Evolutionary conservation across 2,113 vertebrate genomes (phyloP).

Genomic region (Isichthys henryi): DNA sequence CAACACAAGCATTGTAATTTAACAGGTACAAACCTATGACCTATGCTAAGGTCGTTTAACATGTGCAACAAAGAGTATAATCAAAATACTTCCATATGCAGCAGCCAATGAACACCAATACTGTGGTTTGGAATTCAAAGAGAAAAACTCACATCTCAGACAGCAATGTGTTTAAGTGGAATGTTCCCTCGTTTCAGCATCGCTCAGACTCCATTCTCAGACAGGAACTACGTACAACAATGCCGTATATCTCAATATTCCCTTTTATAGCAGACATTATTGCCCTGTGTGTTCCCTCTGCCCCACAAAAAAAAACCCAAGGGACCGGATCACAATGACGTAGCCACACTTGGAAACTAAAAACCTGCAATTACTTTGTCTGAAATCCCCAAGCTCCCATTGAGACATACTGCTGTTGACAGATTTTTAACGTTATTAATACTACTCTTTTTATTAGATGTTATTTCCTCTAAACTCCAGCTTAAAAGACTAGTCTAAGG

Average conservation of each 20-base stretch:
- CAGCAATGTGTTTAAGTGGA: neutral
- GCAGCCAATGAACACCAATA: neutral
- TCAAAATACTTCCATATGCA: neutral
- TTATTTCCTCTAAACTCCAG: slow-evolving; percentile 1
- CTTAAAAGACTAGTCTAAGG: neutral
- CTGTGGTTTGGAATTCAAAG: neutral
- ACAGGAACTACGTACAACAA: neutral
- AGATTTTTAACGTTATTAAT: slow-evolving; percentile 14
- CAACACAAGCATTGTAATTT: neutral
- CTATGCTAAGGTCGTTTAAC: neutral
- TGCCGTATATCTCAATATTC: neutral
- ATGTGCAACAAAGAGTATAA: neutral
- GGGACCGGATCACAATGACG: neutral
- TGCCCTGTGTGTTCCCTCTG: neutral
- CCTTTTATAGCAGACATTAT: neutral
- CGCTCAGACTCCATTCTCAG: neutral
- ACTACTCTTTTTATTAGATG: slow-evolving; percentile 8
- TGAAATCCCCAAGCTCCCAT: slow-evolving; percentile 2
- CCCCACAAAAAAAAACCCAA: neutral
- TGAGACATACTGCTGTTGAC: neutral
- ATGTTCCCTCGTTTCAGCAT: neutral
- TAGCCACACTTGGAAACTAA: slow-evolving; percentile 14
- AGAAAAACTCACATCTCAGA: neutral
- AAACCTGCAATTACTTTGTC: slow-evolving; percentile 24
- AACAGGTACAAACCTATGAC: neutral